Conservation (phyloP, 92 coral and sea anemone genomes). For the Parazoanthus atlanticus region DNA sequence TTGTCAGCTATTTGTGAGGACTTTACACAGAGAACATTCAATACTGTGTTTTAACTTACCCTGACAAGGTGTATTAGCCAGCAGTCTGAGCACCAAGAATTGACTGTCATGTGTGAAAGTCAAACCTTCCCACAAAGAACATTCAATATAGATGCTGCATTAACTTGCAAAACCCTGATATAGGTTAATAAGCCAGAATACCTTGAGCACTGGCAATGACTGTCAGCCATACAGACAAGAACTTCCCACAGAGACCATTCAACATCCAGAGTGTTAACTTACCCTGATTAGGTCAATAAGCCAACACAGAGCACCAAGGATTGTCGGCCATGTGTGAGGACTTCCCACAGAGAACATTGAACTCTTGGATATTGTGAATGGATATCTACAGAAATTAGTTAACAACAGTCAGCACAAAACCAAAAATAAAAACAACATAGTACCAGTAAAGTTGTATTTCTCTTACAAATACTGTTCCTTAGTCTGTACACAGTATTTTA, state of each 20-base stretch:
- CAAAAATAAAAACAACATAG: background rate
- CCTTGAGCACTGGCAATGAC: too few relatives aligned
- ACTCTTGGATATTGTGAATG: constrained; percentile 90
- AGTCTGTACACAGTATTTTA: too few relatives aligned
- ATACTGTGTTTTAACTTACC: constrained; percentile 45
- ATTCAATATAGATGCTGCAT: constrained; percentile 69
- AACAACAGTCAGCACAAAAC: background rate
- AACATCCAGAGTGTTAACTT: background rate
- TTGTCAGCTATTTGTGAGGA: constrained; percentile 91
- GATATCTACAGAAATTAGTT: constrained; percentile 64
- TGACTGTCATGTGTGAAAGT: constrained; percentile 94
- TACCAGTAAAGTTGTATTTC: too few relatives aligned
- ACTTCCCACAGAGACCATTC: background rate
- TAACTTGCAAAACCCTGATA: constrained; percentile 59
- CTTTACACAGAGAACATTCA: constrained; percentile 8
- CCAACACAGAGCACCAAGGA: constrained; percentile 95
- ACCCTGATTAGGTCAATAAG: constrained; percentile 96
- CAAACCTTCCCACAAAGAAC: constrained; percentile 81
- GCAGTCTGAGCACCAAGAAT: constrained; percentile 13
- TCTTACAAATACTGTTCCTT: too few relatives aligned
- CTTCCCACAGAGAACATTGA: constrained; percentile 91
- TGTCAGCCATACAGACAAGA: too few relatives aligned
- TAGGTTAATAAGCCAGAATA: background rate
- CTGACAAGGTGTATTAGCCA: constrained; percentile 31
- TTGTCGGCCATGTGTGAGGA: constrained; percentile 95